Base-by-base conservation (phyloP, 2,888 invertebrate genomes). In the Latrodectus hesperus region DNA sequence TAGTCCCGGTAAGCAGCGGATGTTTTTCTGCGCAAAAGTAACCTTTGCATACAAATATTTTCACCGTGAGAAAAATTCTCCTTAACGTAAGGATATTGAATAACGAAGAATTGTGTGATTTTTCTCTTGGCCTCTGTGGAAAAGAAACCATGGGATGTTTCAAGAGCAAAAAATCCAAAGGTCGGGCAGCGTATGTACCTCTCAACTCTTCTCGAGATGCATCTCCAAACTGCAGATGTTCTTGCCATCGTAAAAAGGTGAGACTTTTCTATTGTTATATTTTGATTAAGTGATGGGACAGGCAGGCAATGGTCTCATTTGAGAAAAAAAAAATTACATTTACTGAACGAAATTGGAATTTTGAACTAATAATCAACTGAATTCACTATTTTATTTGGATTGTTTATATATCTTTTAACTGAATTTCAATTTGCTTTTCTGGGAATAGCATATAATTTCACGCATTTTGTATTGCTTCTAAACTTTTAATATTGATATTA, bases 181-280 rank as follows among this genome's bases (percentile, higher is more conserved):
- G 77, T 22, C 76, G 81, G 55, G 71, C 67, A 26, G 60, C 85
- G 51, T 87, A 87, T 49, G 80, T 73, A 9, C 86, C 86, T 10
- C 67, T 87, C 1, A 55, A 55, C 4, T 81, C 81, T 75, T 60
- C 86, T 9, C 85, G 90, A 49, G 82, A 87, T 75, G 85, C 90
- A 11, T 89, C 89, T 14, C 90, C 90, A 14, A 84, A 90, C 73
- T 90, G 90, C 71, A 78, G 88, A 65, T 90, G 90, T 72, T 90
- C 90, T 4, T 90, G 90, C 64, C 90, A 90, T 73, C 65, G 82
- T 16, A 78, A 71, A 70, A 77, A 84, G 79, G 87, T 83, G 51
- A 84, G 86, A 79, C 17, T 49, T 60, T 10, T 38, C 38, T 38
- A 38, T 38, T 6, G 38, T 38, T 38, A 38, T 4, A 38, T 6